A percentile compares a stretch with the other conserved stretches of the same genome.
phyloP scores from a whole-genome alignment of 2,113 vertebrate species.

The Scolopax mira region DNA sequence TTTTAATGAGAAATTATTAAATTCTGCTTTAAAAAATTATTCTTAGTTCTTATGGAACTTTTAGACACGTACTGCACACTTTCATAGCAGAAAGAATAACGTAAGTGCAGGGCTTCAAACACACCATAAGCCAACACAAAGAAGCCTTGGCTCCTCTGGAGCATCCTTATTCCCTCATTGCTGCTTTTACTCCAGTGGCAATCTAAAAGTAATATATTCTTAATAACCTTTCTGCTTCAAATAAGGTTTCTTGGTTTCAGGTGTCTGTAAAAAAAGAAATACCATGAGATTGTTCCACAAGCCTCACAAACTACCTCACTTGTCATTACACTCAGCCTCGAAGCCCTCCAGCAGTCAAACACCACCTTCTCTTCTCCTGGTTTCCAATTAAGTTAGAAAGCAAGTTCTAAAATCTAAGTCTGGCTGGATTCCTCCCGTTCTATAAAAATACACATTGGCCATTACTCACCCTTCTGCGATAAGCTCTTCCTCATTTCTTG shows the following conservation, averaged over 20 bases:
- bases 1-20: not conserved
- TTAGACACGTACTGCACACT: not conserved
- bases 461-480: constrained; percentile 80
- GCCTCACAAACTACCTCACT: not conserved
- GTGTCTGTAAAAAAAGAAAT: not conserved
- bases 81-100: not conserved
- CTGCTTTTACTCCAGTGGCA: not conserved
- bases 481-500: constrained; percentile 76
- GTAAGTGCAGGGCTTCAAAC: not conserved
- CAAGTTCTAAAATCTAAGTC: not conserved
- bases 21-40: not conserved
- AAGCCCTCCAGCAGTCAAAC: not conserved
- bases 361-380: not conserved
- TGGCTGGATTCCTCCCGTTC: accelerated
- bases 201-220: not conserved
- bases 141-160: not conserved
- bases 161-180: not conserved
- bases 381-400: not conserved
- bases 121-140: not conserved
- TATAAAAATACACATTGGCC: accelerated
- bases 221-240: not conserved
- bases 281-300: not conserved
- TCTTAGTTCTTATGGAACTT: not conserved
- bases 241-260: not conserved
- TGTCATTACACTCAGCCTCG: not conserved